Conservation (phyloP, 92 coral and sea anemone genomes). For the Pocillopora grandis region DNA sequence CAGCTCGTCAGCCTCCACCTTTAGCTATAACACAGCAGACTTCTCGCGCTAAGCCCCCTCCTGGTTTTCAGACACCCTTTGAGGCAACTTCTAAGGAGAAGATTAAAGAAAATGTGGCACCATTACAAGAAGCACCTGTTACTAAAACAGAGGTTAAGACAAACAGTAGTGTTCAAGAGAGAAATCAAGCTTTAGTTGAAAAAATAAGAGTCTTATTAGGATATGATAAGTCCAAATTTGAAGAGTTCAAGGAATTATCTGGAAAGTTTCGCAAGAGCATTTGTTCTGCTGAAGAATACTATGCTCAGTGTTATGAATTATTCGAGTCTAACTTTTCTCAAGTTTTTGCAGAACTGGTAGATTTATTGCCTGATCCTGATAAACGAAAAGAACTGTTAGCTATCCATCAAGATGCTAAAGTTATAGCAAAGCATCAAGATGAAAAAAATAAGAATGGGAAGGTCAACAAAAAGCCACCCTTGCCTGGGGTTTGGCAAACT, state of each 20-base stretch:
- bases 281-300: conserved; percentile 77
- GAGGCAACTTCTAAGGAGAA: background rate
- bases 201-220: conserved; percentile 64
- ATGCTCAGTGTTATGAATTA: conserved; percentile 67
- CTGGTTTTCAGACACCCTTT: conserved; percentile 25
- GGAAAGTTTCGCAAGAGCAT: conserved; percentile 80
- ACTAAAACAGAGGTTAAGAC: conserved; percentile 32
- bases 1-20: conserved; percentile 42
- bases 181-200: conserved; percentile 79
- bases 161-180: conserved; percentile 45
- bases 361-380: conserved; percentile 81
- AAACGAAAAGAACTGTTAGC: conserved; percentile 68
- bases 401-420: conserved; percentile 82
- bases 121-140: background rate
- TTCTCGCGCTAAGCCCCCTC: conserved; percentile 49
- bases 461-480: background rate
- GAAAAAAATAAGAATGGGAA: conserved; percentile 13
- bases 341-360: conserved; percentile 82
- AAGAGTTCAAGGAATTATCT: conserved; percentile 77
- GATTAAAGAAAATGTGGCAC: conserved; percentile 36
- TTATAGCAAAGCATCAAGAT: conserved; percentile 56
- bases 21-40: conserved; percentile 33
- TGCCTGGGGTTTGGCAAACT: conserved; percentile 42
- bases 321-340: conserved; percentile 67
- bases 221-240: conserved; percentile 71